These are phyloP conservation scores for Myotis daubentonii DNA, from an alignment of 2,797 vertebrate species.

Conservation along the genomic window DNA sequence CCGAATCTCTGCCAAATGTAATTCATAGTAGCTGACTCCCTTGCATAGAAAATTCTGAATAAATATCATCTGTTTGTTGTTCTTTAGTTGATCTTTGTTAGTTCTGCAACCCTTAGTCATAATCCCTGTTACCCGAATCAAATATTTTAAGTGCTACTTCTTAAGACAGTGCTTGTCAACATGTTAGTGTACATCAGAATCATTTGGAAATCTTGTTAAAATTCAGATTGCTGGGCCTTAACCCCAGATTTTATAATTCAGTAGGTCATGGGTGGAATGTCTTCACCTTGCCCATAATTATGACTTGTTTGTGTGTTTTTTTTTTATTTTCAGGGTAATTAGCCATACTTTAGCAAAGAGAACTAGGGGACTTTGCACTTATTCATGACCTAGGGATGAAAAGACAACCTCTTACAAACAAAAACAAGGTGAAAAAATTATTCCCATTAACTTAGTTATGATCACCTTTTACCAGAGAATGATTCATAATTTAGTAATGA, in stretches of 20 bases:
- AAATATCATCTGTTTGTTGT: neutral
- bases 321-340: constrained; percentile 69
- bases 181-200: neutral
- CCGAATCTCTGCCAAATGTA: neutral
- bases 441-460: constrained; percentile 30
- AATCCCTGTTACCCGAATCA: neutral
- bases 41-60: neutral
- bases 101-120: neutral
- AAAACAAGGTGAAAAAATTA: constrained; percentile 38
- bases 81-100: neutral
- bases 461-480: neutral
- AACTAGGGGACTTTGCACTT: constrained; percentile 28
- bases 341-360: constrained; percentile 57
- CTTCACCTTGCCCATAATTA: constrained; percentile 61
- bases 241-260: neutral
- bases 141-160: neutral
- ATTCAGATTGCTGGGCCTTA: neutral
- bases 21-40: neutral
- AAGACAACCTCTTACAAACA: constrained; percentile 28
- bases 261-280: neutral
- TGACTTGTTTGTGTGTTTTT: constrained; percentile 30
- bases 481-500: constrained; percentile 32
- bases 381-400: constrained; percentile 6
- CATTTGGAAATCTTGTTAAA: neutral
- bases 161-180: constrained; percentile 38